Evolutionary conservation across 37 sponge, comb jelly and placozoan genomes (phyloP).

Genomic region (Eunapius fragilis): DNA sequence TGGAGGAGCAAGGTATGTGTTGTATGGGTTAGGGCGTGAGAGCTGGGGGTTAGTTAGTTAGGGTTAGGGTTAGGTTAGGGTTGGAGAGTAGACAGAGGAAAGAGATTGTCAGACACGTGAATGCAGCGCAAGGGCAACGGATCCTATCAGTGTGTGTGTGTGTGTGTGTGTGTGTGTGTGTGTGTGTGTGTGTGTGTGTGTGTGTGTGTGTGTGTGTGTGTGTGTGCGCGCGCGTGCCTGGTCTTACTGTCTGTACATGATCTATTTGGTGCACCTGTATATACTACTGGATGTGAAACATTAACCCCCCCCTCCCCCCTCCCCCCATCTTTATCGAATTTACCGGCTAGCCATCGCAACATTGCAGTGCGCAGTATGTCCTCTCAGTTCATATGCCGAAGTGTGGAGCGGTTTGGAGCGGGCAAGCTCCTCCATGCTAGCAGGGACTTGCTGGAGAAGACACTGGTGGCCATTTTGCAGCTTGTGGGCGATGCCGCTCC

Average conservation of each 20-base stretch:
- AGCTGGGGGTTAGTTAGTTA: neutral
- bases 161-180: neutral
- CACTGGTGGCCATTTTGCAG: slow-evolving; percentile 52
- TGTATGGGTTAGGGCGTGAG: neutral
- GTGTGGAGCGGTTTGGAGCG: slow-evolving; percentile 56
- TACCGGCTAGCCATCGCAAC: slow-evolving; percentile 62
- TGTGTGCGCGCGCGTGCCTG: neutral
- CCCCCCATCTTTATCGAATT: too few relatives aligned
- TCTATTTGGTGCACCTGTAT: too few relatives aligned
- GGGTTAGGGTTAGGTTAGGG: neutral
- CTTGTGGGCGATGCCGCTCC: slow-evolving; percentile 61
- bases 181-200: neutral
- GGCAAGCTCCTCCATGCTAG: slow-evolving; percentile 48
- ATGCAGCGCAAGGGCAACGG: too few relatives aligned
- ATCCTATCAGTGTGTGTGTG: too few relatives aligned
- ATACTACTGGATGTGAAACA: neutral
- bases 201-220: neutral
- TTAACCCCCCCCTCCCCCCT: neutral
- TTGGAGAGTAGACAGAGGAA: too few relatives aligned
- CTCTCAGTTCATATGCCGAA: slow-evolving; percentile 53
- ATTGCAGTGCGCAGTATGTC: slow-evolving; percentile 63
- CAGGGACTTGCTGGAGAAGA: slow-evolving; percentile 71
- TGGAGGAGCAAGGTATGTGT: slow-evolving; percentile 58
- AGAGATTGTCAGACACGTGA: too few relatives aligned
- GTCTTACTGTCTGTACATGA: too few relatives aligned